Base-by-base conservation (phyloP, 2,888 invertebrate genomes). In the Drosophila multiciliata region DNA sequence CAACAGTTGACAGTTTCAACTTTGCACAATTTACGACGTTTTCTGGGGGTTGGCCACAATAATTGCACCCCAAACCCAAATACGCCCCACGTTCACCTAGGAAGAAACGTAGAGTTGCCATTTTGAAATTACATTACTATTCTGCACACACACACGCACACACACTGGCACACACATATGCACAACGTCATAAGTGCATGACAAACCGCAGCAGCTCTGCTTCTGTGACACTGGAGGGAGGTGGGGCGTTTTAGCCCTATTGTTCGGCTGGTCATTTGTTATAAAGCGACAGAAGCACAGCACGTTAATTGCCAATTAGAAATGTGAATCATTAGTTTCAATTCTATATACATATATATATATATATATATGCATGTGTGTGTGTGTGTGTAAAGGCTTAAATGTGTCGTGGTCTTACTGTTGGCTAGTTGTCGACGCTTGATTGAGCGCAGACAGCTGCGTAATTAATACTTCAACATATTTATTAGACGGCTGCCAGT, bases 1-100 rank as follows among this genome's bases (percentile, higher is more conserved):
- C 81, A 80, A 76, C 76, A 79, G 81, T 83, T 83, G 83, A 81
- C 83, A 83, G 81, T 73, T 69, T 71, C 76, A 83, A 80, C 83
- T 83, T 76, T 80, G 67, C 77, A 80, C 77, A 80, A 82, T 78
- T 80, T 80, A 80, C 80, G 71, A 78, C 67, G 58, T 69, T 82
- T 71, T 54, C 58, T 12, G 48, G 33, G 57, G 49, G 45, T 45
- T 45, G 45, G 15, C 45, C 45, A 23, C 42, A 42, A 42, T 42
- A 42, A 42, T 11, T 9, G 5, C 53, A 23, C 9, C 7, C 15
- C 33, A 26, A 38, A n/a, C 38, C 50, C 48, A 53, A n/a, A 26
- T 35, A 35, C 36, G 26, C 48, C 32, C 50, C 49, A 23, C 40
- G 4, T n/a, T 17, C 49, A 23, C 17, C 23, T 15, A 45, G 35